Base-by-base conservation (phyloP, 2,888 invertebrate genomes). In the Leptopilina drosophilae region DNA sequence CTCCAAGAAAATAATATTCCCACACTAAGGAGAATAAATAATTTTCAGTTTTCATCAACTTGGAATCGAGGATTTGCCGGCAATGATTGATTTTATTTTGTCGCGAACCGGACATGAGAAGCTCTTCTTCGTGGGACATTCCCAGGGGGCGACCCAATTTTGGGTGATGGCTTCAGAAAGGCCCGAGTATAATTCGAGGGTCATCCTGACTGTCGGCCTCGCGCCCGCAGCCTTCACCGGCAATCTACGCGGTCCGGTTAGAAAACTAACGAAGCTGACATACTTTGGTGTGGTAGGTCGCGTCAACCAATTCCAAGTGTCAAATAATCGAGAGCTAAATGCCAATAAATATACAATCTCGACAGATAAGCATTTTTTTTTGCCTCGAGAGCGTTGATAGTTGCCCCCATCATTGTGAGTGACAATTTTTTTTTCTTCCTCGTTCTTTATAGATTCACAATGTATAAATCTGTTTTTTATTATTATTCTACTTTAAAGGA, bases 41-140 rank as follows among this genome's bases (percentile, higher is more conserved):
- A 77, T 64, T 83, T 84, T 15, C 78, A 91, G 91, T 84, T 92
- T 85, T 78, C 91, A 91, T 93, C 93, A 91, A 76, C 84, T 91
- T 64, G 94, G 94, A 0, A 82, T 92, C 62, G 92, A 93, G 84
- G 94, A 94, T 87, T 86, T 94, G 42, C 94, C 94, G 1, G 93
- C 94, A 1, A 93, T 92, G 88, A 90, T 94, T 65, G 92, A 94
- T 86, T 92, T 93, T 85, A 91, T 93, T 20, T 87, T 94, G 49
- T 84, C 85, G 1, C 82, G 82, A 8, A 93, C 94, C 0, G 88
- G 91, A 5, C 88, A 89, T 20, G 78, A 88, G n/a, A 88, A 90
- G 73, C 81, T 94, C 1, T 90, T 91, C 76, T 94, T 93, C 88
- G 89, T 94, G 46, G 94, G 94, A 8, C 94, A 94, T 87, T 94